A percentile compares a stretch with the other conserved stretches of the same genome.
Conservation (phyloP, 2,797 vertebrate species). For the Pelochelys cantorii region DNA sequence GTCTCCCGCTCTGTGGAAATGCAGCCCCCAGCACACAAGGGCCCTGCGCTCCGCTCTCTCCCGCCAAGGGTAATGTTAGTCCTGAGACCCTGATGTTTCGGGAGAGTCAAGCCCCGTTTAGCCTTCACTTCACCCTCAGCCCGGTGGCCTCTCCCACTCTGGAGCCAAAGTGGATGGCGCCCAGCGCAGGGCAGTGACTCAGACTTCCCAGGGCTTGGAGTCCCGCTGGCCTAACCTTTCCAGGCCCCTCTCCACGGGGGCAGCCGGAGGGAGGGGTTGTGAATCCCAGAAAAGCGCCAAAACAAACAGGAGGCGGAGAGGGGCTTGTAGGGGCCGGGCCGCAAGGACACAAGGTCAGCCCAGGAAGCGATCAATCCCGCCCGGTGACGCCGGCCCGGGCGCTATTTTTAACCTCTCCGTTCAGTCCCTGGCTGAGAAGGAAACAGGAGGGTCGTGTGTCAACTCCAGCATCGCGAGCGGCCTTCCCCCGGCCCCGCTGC, state of each 20-base stretch:
- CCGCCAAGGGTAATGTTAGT: not conserved
- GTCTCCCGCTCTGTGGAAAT: not conserved
- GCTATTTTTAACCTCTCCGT: constrained; percentile 22
- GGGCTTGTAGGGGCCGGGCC: not conserved
- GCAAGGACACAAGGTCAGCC: not conserved
- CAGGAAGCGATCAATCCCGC: constrained; percentile 15
- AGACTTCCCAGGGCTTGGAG: not conserved
- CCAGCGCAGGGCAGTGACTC: not conserved
- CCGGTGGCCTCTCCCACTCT: not conserved
- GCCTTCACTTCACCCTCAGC: not conserved
- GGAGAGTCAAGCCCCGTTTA: not conserved
- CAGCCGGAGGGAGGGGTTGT: not conserved
- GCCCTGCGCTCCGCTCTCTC: not conserved
- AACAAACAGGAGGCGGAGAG: constrained; percentile 20
- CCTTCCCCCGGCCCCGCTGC: not conserved
- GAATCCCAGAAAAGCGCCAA: constrained; percentile 48
- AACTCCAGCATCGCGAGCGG: not conserved
- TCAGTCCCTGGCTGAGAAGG: constrained; percentile 37
- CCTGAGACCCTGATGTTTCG: not conserved
- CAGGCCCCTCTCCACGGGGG: not conserved
- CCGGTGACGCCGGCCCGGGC: constrained; percentile 17
- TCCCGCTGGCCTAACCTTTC: not conserved
- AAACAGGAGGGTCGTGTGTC: not conserved
- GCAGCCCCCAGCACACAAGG: not conserved
- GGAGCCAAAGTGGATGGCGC: not conserved